A percentile compares a stretch with the other conserved stretches of the same genome.
phyloP scores from a whole-genome alignment of 2,113 vertebrate genomes.

The Lagenorhynchus albirostris region DNA sequence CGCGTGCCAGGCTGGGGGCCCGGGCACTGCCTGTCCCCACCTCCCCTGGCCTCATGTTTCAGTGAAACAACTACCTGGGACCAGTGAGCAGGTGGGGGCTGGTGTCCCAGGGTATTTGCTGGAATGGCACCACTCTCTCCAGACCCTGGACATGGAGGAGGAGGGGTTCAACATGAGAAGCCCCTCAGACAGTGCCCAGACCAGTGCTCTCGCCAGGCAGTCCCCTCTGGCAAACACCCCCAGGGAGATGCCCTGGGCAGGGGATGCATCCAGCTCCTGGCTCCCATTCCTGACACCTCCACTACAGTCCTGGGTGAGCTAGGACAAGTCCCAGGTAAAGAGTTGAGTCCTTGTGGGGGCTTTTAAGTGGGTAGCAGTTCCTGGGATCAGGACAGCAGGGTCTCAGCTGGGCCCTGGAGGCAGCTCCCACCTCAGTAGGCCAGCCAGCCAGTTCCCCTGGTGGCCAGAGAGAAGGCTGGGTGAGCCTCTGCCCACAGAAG shows the following conservation, averaged over 20 bases:
- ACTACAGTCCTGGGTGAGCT: neutral
- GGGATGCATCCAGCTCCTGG: neutral
- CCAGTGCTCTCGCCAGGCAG: neutral
- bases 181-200: neutral
- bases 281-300: neutral
- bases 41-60: neutral
- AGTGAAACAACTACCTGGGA: neutral
- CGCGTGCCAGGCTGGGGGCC: constrained; percentile 40
- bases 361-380: neutral
- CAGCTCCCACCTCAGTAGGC: neutral
- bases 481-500: neutral
- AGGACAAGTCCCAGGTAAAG: neutral
- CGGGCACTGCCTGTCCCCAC: neutral
- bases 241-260: neutral
- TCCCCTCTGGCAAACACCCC: neutral
- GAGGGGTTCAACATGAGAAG: neutral
- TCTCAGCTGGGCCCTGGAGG: neutral
- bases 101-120: neutral
- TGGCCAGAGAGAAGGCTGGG: neutral
- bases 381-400: neutral
- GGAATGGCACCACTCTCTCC: neutral
- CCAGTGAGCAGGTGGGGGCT: neutral
- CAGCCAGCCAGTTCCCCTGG: neutral
- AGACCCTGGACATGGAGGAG: neutral
- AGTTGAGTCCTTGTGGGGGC: neutral